Percentiles rank a stretch among this genome's conserved stretches.
These are phyloP conservation scores for Fringilla coelebs DNA, from an alignment of 2,797 vertebrate genomes.

Conservation along the genomic window DNA sequence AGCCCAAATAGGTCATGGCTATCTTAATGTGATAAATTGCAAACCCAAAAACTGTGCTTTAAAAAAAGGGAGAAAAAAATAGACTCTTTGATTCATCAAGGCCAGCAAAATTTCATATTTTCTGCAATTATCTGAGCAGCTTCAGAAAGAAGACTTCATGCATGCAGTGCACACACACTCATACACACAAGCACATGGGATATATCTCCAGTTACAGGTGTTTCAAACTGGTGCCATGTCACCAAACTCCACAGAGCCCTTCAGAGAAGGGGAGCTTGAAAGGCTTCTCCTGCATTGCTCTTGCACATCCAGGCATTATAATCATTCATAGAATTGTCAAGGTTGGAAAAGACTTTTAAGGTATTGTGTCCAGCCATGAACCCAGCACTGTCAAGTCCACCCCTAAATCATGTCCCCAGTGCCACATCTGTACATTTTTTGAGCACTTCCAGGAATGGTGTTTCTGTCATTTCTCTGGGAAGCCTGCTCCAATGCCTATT, in stretches of 20 bases:
- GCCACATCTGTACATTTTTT: neutral
- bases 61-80: neutral
- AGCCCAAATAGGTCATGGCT: neutral
- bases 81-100: neutral
- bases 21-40: slow-evolving; percentile 16
- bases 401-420: neutral
- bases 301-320: neutral
- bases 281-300: neutral
- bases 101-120: neutral
- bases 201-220: neutral
- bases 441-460: neutral
- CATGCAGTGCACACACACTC: too few species aligned
- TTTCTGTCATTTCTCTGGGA: neutral
- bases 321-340: neutral
- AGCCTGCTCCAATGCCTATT: neutral
- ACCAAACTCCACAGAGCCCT: neutral
- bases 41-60: neutral
- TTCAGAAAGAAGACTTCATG: neutral
- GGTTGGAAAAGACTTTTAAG: neutral
- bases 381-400: neutral
- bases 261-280: neutral
- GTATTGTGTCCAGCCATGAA: neutral
- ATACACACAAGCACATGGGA: rapidly evolving
- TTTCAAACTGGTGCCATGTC: neutral
- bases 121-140: neutral